phyloP scores from a whole-genome alignment of 2,888 invertebrate genomes.

The Nowickia ferox region DNA sequence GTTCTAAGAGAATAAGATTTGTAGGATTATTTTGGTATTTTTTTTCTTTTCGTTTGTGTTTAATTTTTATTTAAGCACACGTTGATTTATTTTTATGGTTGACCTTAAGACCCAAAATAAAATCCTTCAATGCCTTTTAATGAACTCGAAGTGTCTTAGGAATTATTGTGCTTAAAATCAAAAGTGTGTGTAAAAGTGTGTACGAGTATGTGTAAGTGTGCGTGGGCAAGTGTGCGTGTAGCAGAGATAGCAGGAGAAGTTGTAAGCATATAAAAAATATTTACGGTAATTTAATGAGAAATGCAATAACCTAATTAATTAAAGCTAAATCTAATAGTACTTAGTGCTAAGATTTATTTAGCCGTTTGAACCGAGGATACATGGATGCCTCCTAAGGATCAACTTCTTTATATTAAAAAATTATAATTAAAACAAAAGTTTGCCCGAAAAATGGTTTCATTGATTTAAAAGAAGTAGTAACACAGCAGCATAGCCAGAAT shows the following conservation, averaged over 20 bases:
- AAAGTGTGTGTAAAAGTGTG: not conserved
- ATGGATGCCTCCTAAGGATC: too few relatives aligned
- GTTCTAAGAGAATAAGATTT: not conserved
- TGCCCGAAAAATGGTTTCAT: too few relatives aligned
- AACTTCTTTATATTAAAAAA: too few relatives aligned
- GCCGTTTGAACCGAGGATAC: not conserved
- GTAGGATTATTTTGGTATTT: conserved; percentile 36
- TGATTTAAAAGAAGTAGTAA: too few relatives aligned
- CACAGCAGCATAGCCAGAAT: too few relatives aligned
- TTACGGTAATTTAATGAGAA: conserved; percentile 59
- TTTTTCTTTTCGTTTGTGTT: conserved; percentile 48
- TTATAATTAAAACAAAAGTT: too few relatives aligned
- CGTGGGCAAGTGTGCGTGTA: not conserved
- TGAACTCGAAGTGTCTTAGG: conserved; percentile 58
- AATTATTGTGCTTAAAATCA: conserved; percentile 27
- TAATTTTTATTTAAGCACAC: conserved; percentile 73
- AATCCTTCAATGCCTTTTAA: conserved; percentile 69
- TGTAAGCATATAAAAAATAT: conserved; percentile 1
- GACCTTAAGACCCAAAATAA: conserved; percentile 68
- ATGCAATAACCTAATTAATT: conserved; percentile 60
- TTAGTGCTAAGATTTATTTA: not conserved
- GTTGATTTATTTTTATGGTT: conserved; percentile 73
- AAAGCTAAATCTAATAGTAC: conserved; percentile 48
- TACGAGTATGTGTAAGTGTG: not conserved
- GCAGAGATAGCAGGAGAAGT: not conserved